Conservation (phyloP, 1,140 invertebrate genomes). For the Saccostrea cuccullata region DNA sequence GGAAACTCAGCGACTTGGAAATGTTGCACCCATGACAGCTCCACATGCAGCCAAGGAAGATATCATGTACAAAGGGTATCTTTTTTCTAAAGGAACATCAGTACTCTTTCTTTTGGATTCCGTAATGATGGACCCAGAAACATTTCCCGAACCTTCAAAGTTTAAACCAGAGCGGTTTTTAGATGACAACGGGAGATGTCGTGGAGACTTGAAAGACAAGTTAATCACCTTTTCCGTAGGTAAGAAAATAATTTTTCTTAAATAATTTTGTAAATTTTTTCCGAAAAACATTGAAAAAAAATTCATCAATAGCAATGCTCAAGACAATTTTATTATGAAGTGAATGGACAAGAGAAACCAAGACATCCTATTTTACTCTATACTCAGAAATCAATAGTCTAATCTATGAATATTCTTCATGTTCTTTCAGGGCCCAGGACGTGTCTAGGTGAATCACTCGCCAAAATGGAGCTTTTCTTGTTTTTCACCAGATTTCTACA, state of each 20-base stretch:
- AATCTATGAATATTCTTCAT: not conserved
- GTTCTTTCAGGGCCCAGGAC: conserved; percentile 55
- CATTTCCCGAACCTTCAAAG: conserved; percentile 46
- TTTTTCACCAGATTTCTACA: conserved; percentile 60
- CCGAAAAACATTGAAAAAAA: no score
- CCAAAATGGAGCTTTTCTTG: conserved; percentile 61
- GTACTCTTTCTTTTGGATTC: conserved; percentile 66
- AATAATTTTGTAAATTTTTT: not conserved
- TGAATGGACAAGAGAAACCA: no score
- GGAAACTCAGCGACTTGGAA: conserved; percentile 75
- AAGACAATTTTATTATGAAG: no score
- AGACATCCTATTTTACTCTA: no score
- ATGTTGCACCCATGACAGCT: conserved; percentile 55
- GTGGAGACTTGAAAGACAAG: conserved; percentile 42
- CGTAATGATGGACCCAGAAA: conserved; percentile 61
- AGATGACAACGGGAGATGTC: conserved; percentile 65
- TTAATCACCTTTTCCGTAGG: conserved; percentile 52
- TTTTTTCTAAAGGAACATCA: conserved; percentile 52
- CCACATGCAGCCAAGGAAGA: conserved; percentile 46
- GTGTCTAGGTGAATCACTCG: conserved; percentile 61
- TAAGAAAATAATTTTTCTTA: not conserved
- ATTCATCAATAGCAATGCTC: no score
- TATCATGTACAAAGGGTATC: conserved; percentile 48
- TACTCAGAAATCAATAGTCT: no score
- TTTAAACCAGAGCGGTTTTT: conserved; percentile 60